phyloP scores from a whole-genome alignment of 92 coral and sea anemone species.

The Montipora capitata region DNA sequence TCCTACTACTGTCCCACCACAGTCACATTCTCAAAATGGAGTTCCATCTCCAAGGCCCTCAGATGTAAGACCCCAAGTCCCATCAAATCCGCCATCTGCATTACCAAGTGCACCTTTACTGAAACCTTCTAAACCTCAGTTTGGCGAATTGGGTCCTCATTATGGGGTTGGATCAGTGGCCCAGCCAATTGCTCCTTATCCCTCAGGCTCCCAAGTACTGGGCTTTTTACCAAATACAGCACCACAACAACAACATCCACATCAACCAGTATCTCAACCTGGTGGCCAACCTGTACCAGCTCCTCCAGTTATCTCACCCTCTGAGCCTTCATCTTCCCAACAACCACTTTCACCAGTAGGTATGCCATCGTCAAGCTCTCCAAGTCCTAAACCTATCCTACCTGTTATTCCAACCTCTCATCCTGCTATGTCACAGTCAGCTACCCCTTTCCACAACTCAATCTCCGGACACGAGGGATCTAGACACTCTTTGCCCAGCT shows the following conservation, averaged over 20 bases:
- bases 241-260: neutral
- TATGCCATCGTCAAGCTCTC: slow-evolving; percentile 6
- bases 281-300: neutral
- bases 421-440: neutral
- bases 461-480: neutral
- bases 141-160: slow-evolving; percentile 1
- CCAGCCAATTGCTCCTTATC: slow-evolving; percentile 18
- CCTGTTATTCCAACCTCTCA: slow-evolving; percentile 14
- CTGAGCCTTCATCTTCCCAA: slow-evolving; percentile 13
- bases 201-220: neutral
- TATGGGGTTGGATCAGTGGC: neutral
- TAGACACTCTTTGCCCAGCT: neutral
- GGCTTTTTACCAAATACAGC: slow-evolving; percentile 8
- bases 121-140: neutral
- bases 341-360: neutral
- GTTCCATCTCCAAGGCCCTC: neutral
- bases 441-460: neutral
- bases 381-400: neutral
- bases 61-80: neutral
- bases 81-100: slow-evolving; percentile 24
- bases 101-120: slow-evolving; percentile 16
- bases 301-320: slow-evolving; percentile 16
- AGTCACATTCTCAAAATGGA: slow-evolving; percentile 11
- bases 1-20: slow-evolving; percentile 2
- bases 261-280: slow-evolving; percentile 5